Base-by-base conservation (phyloP, 2,113 vertebrate genomes). In the Heteronetta atricapilla region DNA sequence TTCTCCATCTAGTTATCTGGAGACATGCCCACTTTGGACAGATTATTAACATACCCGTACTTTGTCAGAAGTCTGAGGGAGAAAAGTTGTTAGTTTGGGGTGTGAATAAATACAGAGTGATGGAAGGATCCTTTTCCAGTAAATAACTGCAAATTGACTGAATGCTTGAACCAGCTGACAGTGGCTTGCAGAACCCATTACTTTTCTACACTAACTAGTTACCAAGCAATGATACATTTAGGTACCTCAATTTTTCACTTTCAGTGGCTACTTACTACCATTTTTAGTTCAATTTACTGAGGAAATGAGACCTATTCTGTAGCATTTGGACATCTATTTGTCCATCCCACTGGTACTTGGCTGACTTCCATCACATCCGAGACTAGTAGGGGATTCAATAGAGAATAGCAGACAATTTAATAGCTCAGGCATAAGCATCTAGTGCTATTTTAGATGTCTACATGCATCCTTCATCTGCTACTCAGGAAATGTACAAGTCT, bases 151-250 rank as follows among this genome's bases (percentile, higher is more conserved):
- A 83, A 66, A 75, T 44, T 4, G 28, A 62, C 31, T 19, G 28
- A 0, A 2, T 48, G 53, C 81, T 52, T 48, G 22, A 80, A 88
- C 86, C 38, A 64, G 86, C 13, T 67, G 76, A 56, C 36, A 87
- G 66, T 62, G 48, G 62, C 48, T 94, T 84, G 40, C n/a, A 82
- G 63, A 94, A 62, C 22, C 73, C 78, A 52, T 26, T 89, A 56
- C 60, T 87, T 60, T 68, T 82, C 77, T 68, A 75, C 74, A 64
- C 53, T 88, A 83, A 46, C 29, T 90, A 72, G 87, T 86, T 94
- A 68, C 26, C 33, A 72, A 82, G 81, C 52, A 78, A 73, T 64
- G 74, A 87, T 40, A 56, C 34, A 62, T 56, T 87, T 79, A 48
- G 38, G 58, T 28, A 82, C 72, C 60, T 75, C 46, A 81, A 75